A percentile compares a stretch with the other conserved stretches of the same genome.
Conservation (phyloP, 1,140 invertebrate species). For the Stegodyphus dumicola region DNA sequence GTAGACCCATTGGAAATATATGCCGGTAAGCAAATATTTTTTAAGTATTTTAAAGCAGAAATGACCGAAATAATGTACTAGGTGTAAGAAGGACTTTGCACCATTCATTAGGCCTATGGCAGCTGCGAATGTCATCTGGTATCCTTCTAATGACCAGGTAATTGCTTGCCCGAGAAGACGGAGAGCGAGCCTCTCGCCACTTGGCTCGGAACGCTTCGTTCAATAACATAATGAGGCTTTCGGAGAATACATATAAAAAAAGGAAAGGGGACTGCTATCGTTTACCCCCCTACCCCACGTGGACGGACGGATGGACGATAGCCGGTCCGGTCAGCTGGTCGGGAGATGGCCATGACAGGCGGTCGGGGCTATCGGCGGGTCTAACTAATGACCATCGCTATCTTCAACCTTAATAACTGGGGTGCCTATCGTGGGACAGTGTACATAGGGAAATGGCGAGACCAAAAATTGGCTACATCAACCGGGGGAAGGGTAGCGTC, state of each 20-base stretch:
- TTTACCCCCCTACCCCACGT: slow-evolving; percentile 15
- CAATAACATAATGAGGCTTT: slow-evolving; percentile 55
- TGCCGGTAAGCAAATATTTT: too few relatives aligned
- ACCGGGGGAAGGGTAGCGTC: slow-evolving; percentile 36
- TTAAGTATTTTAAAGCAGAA: too few relatives aligned
- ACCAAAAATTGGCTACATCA: slow-evolving; percentile 54
- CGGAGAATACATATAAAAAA: slow-evolving; percentile 4
- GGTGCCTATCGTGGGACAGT: slow-evolving; percentile 15
- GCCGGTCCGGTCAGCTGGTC: slow-evolving; percentile 44
- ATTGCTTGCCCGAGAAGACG: background rate
- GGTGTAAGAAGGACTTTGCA: too few relatives aligned
- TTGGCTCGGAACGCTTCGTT: slow-evolving; percentile 21
- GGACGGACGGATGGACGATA: background rate
- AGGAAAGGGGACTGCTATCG: slow-evolving; percentile 9
- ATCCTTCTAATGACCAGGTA: slow-evolving; percentile 23
- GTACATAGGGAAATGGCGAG: slow-evolving; percentile 37
- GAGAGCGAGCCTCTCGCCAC: slow-evolving; percentile 2
- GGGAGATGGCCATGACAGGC: slow-evolving; percentile 47
- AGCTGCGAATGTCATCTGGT: too few relatives aligned
- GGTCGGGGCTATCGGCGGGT: slow-evolving; percentile 19
- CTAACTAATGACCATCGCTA: slow-evolving; percentile 53
- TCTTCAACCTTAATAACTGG: slow-evolving; percentile 42
- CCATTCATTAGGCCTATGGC: too few relatives aligned
- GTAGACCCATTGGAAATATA: too few relatives aligned
- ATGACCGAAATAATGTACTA: too few relatives aligned